Base-by-base conservation (phyloP, 2,888 invertebrate genomes). In the Epistrophella euchroma region DNA sequence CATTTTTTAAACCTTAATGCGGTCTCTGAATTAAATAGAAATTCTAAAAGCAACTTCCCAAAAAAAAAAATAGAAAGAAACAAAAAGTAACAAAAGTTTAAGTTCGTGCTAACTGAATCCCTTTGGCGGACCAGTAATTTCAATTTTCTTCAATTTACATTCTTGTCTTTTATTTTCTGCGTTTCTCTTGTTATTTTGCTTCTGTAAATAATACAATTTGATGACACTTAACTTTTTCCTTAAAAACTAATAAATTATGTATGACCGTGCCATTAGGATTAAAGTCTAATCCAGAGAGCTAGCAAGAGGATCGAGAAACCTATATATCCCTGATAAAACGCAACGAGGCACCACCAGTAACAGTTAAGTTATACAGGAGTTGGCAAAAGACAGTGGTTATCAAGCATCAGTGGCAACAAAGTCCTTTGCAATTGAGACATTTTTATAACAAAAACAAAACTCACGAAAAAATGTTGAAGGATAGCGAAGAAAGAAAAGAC, bases 171-270 rank as follows among this genome's bases (percentile, higher is more conserved):
- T 56, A 40, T 66, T 55, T 43, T 75, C 13, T 66, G 17, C 58
- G 22, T 70, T 64, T 43, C 22, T 32, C 35, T 37, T 62, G 37
- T 50, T 32, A 50, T 72, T 62, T 45, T 71, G 64, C 58, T 71
- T 66, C 68, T 76, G 77, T 86, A 77, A 86, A 82, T 81, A 81
- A 81, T 78, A 81, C 82, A 82, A 81, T 86, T 86, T 86, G 86
- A 82, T 82, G 77, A 82, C 77, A 86, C 81, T 86, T 77, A 86
- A 86, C 81, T 86, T 86, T 77, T 81, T 64, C 64, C 56, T 68
- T 62, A 76, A 74, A 86, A 86, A 74, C 73, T 82, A 86, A 86
- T 86, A 86, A 77, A 86, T 86, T 86, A 86, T 82, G 86, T 86
- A 86, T 82, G 82, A 86, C 86, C 64, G 64, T 74, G 86, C 82